phyloP scores from a whole-genome alignment of 2,113 vertebrate species.

The Epinephelus cyanopodus region DNA sequence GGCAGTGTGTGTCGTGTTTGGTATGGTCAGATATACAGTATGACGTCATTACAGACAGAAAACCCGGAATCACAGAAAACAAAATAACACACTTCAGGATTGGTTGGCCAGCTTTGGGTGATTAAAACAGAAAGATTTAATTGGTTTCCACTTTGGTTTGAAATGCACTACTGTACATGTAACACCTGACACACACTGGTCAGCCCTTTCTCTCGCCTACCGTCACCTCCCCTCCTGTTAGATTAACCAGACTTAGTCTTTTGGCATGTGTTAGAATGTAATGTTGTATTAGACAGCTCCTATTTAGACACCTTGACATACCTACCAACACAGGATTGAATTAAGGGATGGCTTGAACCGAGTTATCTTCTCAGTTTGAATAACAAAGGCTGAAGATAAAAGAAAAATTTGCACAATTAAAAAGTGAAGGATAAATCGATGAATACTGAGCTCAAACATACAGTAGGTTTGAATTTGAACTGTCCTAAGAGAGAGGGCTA shows the following conservation, averaged over 20 bases:
- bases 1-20: conserved; percentile 61
- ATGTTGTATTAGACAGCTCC: conserved; percentile 74
- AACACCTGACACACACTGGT: conserved; percentile 60
- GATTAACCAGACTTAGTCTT: conserved; percentile 64
- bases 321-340: conserved; percentile 68
- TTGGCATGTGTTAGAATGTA: conserved; percentile 75
- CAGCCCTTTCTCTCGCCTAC: conserved; percentile 59
- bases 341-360: conserved; percentile 28
- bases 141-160: conserved; percentile 19
- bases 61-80: not conserved
- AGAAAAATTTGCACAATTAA: not conserved
- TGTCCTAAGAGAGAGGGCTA: not conserved
- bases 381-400: not conserved
- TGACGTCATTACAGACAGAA: not conserved
- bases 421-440: not conserved
- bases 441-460: not conserved
- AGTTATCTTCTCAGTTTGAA: conserved; percentile 15
- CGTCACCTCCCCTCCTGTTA: conserved; percentile 49
- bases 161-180: conserved; percentile 27
- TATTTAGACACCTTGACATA: conserved; percentile 68
- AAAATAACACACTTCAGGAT: not conserved
- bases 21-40: not conserved
- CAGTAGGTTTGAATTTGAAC: not conserved
- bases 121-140: not conserved
- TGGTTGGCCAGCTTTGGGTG: not conserved